These are phyloP conservation scores for Loriculus beryllinus DNA, from an alignment of 2,797 vertebrate species.

Conservation along the genomic window DNA sequence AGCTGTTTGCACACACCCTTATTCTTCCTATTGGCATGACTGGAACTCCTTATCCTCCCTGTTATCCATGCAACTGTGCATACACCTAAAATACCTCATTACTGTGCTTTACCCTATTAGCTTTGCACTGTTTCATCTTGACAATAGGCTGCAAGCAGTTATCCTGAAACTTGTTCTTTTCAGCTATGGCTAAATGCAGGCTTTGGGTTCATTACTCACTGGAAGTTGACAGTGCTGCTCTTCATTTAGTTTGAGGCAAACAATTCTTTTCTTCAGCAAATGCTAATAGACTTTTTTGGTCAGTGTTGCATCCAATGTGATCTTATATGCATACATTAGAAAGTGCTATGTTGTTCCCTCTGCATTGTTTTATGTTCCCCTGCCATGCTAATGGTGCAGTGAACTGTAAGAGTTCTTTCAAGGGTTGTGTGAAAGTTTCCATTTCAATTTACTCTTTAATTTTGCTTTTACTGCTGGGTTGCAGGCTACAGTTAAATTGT, in stretches of 20 bases:
- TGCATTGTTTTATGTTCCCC: not conserved
- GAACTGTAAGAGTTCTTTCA: not conserved
- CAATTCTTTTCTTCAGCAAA: not conserved
- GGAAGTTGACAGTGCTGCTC: not conserved
- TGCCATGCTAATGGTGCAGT: not conserved
- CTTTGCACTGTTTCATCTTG: conserved; percentile 6
- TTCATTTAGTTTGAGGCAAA: not conserved
- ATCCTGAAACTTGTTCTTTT: not conserved
- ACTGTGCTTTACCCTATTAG: conserved; percentile 15
- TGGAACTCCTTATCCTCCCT: not conserved
- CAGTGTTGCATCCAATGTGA: not conserved
- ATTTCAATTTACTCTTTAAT: not conserved
- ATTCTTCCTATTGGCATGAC: not conserved
- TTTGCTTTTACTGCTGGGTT: not conserved
- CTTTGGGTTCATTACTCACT: not conserved
- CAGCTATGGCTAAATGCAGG: not conserved
- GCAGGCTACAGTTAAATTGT: not conserved
- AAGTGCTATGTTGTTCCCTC: not conserved
- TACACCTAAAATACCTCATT: conserved; percentile 2
- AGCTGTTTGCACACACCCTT: not conserved
- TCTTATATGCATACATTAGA: not conserved
- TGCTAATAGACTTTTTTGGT: not conserved
- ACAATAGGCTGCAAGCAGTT: not conserved
- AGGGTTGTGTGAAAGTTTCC: not conserved
- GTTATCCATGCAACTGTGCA: conserved; percentile 13